Percentiles rank a stretch among this genome's conserved stretches.
phyloP scores from a whole-genome alignment of 2,888 invertebrate species.

The Caenorhabditis zanzibari region DNA sequence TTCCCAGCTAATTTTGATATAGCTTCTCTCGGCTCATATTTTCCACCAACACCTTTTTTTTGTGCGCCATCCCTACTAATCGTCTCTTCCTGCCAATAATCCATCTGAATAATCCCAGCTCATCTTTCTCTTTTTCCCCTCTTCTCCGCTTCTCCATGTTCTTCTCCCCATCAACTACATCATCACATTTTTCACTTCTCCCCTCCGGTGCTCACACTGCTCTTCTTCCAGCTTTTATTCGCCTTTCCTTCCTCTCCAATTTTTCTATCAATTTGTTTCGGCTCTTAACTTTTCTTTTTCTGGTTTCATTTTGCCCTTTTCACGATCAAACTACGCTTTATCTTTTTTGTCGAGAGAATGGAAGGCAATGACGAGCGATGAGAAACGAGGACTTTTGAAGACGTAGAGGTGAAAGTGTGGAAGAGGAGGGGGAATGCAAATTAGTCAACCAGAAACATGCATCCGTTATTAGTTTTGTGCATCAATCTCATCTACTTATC shows the following conservation, averaged over 20 bases:
- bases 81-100: constrained; percentile 53
- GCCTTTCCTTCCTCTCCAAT: background rate
- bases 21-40: constrained; percentile 18
- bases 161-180: constrained; percentile 5
- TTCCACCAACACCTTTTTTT: constrained; percentile 21
- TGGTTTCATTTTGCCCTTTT: constrained; percentile 32
- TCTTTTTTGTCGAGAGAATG: constrained; percentile 1
- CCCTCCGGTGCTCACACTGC: background rate
- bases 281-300: background rate
- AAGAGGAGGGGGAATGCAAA: constrained; percentile 57
- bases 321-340: constrained; percentile 41
- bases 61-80: constrained; percentile 15
- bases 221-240: constrained; percentile 1
- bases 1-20: constrained; percentile 9
- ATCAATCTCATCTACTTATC: constrained; percentile 64
- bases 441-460: constrained; percentile 64
- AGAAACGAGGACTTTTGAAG: background rate
- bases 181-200: constrained; percentile 10
- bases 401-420: constrained; percentile 31
- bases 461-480: constrained; percentile 62
- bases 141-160: constrained; percentile 26
- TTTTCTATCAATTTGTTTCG: constrained; percentile 15
- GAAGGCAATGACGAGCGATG: constrained; percentile 21
- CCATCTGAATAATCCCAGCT: constrained; percentile 49
- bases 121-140: constrained; percentile 16